phyloP scores from a whole-genome alignment of 2,888 invertebrate species.

The Drosophila kokeensis region DNA sequence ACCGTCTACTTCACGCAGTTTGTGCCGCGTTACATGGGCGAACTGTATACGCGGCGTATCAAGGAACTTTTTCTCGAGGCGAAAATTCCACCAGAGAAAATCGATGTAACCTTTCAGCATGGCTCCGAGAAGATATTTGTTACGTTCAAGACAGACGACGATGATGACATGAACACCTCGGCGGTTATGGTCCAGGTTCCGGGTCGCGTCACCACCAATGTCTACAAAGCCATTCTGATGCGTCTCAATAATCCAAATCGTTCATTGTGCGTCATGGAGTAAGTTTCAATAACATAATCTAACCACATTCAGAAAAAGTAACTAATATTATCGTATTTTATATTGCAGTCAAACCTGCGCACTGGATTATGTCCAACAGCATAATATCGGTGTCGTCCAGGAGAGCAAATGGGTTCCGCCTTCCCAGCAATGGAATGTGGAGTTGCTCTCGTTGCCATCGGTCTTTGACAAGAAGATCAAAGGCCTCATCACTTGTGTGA shows the following conservation, averaged over 20 bases:
- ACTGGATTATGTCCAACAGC: conserved; percentile 85
- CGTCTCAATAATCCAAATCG: conserved; percentile 86
- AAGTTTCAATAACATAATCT: conserved; percentile 39
- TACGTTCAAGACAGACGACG: conserved; percentile 86
- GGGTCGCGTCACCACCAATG: conserved; percentile 88
- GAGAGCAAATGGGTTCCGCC: conserved; percentile 78
- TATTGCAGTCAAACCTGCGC: conserved; percentile 86
- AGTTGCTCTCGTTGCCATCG: conserved; percentile 87
- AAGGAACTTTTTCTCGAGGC: conserved; percentile 87
- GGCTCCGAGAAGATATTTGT: conserved; percentile 89
- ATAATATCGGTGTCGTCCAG: conserved; percentile 72
- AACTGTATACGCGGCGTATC: conserved; percentile 89
- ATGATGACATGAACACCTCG: conserved; percentile 43
- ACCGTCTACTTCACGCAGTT: conserved; percentile 90
- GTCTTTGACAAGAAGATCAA: conserved; percentile 86
- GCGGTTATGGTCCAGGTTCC: conserved; percentile 84
- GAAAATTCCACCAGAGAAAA: conserved; percentile 82
- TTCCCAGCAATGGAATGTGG: conserved; percentile 81
- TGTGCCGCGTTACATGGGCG: conserved; percentile 88
- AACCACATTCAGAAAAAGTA: neutral
- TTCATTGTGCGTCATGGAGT: conserved; percentile 82
- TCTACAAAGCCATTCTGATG: conserved; percentile 91
- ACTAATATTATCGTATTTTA: neutral
- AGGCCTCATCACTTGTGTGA: conserved; percentile 87
- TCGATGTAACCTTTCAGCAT: conserved; percentile 84